phyloP scores from a whole-genome alignment of 35 echinoderm and acorn worm species.

The Stichopus chloronotus region DNA sequence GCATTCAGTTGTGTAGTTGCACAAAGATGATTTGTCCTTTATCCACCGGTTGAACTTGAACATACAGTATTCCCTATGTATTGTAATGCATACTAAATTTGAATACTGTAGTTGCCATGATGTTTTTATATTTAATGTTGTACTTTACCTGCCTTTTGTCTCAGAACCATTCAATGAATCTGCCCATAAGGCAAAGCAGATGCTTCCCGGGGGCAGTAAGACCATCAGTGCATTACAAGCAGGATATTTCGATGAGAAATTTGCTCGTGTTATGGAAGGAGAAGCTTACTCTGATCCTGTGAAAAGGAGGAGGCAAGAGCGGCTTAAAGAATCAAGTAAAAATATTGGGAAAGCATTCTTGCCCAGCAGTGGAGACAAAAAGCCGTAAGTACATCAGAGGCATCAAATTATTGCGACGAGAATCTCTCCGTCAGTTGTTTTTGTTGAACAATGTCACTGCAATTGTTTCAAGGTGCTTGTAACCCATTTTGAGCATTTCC shows the following conservation, averaged over 20 bases:
- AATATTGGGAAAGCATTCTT: conserved; percentile 96
- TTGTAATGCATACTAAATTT: no score
- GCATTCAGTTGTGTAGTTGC: no score
- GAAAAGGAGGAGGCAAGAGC: conserved; percentile 83
- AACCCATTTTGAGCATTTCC: no score
- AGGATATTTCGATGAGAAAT: conserved; percentile 97
- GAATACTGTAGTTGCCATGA: no score
- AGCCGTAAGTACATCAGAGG: conserved; percentile 73
- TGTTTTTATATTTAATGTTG: no score
- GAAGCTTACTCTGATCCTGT: conserved; percentile 97
- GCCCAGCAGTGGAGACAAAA: conserved; percentile 95
- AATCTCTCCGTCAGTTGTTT: no score
- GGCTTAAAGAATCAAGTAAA: conserved; percentile 79
- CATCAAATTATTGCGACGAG: no score
- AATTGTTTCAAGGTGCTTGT: no score
- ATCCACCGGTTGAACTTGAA: no score
- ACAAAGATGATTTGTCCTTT: no score
- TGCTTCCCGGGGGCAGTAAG: conserved; percentile 96
- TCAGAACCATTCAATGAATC: conserved; percentile 90
- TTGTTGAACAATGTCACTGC: no score
- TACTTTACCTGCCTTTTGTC: not conserved
- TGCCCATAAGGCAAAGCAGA: conserved; percentile 88
- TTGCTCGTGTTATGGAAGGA: conserved; percentile 80
- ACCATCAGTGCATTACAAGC: conserved; percentile 74
- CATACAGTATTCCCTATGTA: no score